Percentiles rank a stretch among this genome's conserved stretches.
Conservation (phyloP, 2,797 vertebrate genomes). For the Yasuhikotakia modesta region DNA sequence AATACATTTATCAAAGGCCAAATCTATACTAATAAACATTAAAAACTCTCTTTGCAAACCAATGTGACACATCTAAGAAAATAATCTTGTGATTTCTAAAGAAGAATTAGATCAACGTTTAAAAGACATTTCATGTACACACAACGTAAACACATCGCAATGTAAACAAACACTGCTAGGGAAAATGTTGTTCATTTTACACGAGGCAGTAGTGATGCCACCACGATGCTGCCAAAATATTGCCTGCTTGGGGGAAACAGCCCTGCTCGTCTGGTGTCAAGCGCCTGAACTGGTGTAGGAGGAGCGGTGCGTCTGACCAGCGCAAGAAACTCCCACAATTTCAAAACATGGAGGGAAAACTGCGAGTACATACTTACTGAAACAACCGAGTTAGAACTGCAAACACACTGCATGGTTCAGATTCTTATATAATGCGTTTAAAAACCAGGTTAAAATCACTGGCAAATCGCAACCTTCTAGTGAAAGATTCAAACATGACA, state of each 20-base stretch:
- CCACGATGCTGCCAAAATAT: background rate
- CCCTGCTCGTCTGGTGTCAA: slow-evolving; percentile 6
- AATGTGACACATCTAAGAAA: no score
- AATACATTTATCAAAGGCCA: no score
- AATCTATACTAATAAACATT: no score
- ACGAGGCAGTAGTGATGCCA: background rate
- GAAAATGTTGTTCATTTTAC: background rate
- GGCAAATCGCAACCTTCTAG: background rate
- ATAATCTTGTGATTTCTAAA: no score
- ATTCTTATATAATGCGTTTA: background rate
- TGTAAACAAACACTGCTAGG: background rate
- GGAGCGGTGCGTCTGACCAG: slow-evolving; percentile 37
- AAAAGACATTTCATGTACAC: no score
- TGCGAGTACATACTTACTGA: background rate
- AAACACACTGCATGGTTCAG: background rate
- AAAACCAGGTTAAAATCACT: background rate
- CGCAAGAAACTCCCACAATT: slow-evolving; percentile 62
- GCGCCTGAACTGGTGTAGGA: slow-evolving; percentile 16
- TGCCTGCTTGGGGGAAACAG: background rate
- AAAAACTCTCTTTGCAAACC: no score
- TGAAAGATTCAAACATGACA: background rate
- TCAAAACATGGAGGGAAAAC: slow-evolving; percentile 66
- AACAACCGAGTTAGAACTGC: background rate
- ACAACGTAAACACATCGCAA: background rate
- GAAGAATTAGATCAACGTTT: no score